phyloP scores from a whole-genome alignment of 2,113 vertebrate genomes.

The Empidonax traillii region DNA sequence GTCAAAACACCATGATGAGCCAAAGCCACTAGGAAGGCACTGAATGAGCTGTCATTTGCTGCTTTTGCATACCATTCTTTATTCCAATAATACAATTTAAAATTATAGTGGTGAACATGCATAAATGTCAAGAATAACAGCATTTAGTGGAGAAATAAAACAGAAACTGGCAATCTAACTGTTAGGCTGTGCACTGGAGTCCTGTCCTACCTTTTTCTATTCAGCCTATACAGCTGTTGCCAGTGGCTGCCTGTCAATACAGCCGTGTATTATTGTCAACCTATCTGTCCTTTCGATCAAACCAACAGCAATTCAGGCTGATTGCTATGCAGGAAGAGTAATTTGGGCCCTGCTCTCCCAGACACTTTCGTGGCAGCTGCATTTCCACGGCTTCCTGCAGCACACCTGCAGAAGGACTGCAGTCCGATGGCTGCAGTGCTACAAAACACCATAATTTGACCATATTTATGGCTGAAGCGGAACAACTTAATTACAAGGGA shows the following conservation, averaged over 20 bases:
- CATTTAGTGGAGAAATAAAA: conserved; percentile 27
- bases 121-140: conserved; percentile 1
- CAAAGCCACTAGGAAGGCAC: not conserved
- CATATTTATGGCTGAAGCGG: not conserved
- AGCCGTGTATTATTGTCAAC: not conserved
- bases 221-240: not conserved
- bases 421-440: not conserved
- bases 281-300: conserved; percentile 1
- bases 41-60: not conserved
- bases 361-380: conserved; percentile 21
- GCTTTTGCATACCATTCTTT: not conserved
- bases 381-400: conserved; percentile 49
- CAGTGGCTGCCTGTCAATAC: not conserved
- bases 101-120: not conserved
- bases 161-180: conserved; percentile 11
- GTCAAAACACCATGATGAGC: not conserved
- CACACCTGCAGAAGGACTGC: conserved; percentile 53
- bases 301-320: not conserved
- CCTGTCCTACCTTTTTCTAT: not conserved
- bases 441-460: not conserved
- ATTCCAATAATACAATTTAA: conserved; percentile 7
- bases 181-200: not conserved
- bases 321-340: conserved; percentile 29
- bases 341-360: not conserved
- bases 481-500: not conserved